These are phyloP conservation scores for Hippocampus abdominalis DNA, from an alignment of 2,113 vertebrate species.

Conservation along the genomic window DNA sequence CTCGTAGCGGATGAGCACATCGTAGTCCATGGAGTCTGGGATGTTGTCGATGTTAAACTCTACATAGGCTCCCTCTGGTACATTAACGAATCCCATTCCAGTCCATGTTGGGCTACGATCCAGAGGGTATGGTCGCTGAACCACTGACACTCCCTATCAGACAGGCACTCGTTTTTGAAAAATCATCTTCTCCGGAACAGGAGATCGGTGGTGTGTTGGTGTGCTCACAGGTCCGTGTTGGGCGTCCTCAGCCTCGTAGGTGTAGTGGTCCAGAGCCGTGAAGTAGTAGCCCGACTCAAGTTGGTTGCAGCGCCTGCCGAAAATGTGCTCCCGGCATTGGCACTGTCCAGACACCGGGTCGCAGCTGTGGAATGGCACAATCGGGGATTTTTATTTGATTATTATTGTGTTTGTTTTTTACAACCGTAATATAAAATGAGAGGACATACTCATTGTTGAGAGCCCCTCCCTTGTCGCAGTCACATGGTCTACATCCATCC, in stretches of 20 bases:
- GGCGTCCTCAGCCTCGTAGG: constrained; percentile 90
- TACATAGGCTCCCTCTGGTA: constrained; percentile 85
- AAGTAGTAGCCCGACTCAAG: constrained; percentile 91
- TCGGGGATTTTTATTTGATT: not conserved
- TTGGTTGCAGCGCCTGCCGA: constrained; percentile 84
- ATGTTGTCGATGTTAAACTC: constrained; percentile 86
- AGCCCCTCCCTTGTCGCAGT: constrained; percentile 89
- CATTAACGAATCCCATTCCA: constrained; percentile 85
- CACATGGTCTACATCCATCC: constrained; percentile 90
- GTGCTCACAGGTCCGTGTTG: constrained; percentile 78
- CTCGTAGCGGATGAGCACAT: constrained; percentile 90
- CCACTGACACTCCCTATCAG: constrained; percentile 78
- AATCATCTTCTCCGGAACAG: not conserved
- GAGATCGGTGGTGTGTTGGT: no score
- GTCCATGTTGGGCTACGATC: constrained; percentile 90
- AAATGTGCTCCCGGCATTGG: constrained; percentile 84
- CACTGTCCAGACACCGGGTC: constrained; percentile 85
- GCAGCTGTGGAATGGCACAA: constrained; percentile 71
- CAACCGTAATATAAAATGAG: not conserved
- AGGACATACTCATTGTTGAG: constrained; percentile 79
- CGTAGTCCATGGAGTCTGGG: constrained; percentile 93
- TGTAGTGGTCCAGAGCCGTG: constrained; percentile 89
- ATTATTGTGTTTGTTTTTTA: not conserved
- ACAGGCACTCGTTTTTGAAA: not conserved
- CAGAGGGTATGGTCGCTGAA: constrained; percentile 77